Evolutionary conservation across 2,888 invertebrate species (phyloP).

Genomic region (Portevinia maculata): DNA sequence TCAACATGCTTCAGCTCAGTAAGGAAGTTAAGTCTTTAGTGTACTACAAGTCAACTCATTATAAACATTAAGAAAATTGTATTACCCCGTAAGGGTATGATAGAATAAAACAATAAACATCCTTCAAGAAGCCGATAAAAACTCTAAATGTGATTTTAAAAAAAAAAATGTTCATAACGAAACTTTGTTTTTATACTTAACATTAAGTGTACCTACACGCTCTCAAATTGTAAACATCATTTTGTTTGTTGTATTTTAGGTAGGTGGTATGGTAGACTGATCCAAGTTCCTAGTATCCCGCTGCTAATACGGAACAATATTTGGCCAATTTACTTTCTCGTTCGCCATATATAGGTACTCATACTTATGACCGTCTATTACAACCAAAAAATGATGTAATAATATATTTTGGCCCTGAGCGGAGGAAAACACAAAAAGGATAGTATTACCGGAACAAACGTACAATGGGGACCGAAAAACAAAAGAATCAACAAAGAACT

Average conservation of each 20-base stretch:
- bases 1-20: background rate
- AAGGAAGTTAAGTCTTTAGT: slow-evolving; percentile 10
- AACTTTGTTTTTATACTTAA: too few species aligned
- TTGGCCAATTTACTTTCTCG: slow-evolving; percentile 64
- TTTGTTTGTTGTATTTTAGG: background rate
- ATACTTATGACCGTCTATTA: slow-evolving; percentile 23
- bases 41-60: slow-evolving; percentile 47
- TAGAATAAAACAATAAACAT: slow-evolving; percentile 16
- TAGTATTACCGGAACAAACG: slow-evolving; percentile 25
- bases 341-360: slow-evolving; percentile 10
- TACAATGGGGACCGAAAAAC: background rate
- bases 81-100: slow-evolving; percentile 30
- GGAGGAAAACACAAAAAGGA: background rate
- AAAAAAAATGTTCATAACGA: background rate
- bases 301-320: slow-evolving; percentile 67
- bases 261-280: slow-evolving; percentile 7
- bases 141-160: slow-evolving; percentile 12
- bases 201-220: too few species aligned
- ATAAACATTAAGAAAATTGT: slow-evolving; percentile 41
- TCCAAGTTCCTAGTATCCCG: slow-evolving; percentile 44
- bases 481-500: slow-evolving; percentile 22
- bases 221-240: slow-evolving; percentile 30
- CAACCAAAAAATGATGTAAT: slow-evolving; percentile 45
- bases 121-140: slow-evolving; percentile 1
- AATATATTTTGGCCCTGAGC: slow-evolving; percentile 27